Conservation (phyloP, 2,888 invertebrate species). For the Torymus texanus region DNA sequence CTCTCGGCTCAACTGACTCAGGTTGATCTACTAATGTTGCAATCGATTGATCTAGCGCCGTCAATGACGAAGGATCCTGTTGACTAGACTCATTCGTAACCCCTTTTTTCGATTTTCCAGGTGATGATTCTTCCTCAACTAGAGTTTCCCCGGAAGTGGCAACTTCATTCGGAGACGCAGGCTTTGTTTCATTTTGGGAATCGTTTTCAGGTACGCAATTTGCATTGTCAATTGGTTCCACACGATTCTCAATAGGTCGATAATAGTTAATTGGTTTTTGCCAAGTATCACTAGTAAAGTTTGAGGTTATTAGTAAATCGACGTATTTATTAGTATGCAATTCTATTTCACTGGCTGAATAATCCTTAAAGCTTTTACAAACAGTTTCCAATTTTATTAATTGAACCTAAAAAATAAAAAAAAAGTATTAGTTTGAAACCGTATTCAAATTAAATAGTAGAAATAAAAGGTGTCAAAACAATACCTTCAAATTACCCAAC, state of each 20-base stretch:
- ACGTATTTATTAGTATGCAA: slow-evolving; percentile 51
- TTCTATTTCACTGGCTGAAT: slow-evolving; percentile 58
- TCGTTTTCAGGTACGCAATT: slow-evolving; percentile 40
- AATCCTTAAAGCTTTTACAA: slow-evolving; percentile 37
- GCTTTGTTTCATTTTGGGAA: slow-evolving; percentile 4
- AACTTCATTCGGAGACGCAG: too few relatives aligned
- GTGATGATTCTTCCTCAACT: too few relatives aligned
- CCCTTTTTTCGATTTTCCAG: too few relatives aligned
- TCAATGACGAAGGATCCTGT: not conserved
- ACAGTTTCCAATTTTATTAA: slow-evolving; percentile 58
- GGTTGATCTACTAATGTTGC: slow-evolving; percentile 10
- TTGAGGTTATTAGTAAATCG: slow-evolving; percentile 52
- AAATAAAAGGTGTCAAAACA: too few relatives aligned
- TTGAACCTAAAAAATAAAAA: slow-evolving; percentile 46
- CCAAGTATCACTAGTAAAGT: slow-evolving; percentile 52
- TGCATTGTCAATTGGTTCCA: slow-evolving; percentile 36
- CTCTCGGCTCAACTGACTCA: slow-evolving; percentile 7
- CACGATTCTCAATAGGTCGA: not conserved
- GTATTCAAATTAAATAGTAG: too few relatives aligned
- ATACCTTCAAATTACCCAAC: too few relatives aligned
- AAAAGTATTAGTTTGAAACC: too few relatives aligned
- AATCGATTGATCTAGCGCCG: slow-evolving; percentile 21
- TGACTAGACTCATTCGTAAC: too few relatives aligned
- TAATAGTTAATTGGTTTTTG: slow-evolving; percentile 42
- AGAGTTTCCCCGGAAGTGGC: too few relatives aligned